These are phyloP conservation scores for Helicoverpa armigera DNA, from an alignment of 1,140 invertebrate genomes.

Conservation along the genomic window DNA sequence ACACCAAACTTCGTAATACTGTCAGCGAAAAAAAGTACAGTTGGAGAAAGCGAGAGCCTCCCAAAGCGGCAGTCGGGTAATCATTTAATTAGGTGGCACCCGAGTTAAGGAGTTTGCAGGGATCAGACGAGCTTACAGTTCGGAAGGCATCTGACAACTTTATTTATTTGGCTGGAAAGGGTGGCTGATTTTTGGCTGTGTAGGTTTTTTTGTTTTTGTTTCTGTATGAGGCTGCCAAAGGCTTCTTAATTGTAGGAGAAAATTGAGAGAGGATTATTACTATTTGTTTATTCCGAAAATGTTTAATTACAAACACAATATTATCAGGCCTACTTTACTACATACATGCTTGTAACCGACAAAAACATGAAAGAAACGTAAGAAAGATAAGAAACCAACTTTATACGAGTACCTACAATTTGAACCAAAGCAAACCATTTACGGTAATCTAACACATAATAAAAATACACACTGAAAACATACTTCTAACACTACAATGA, in stretches of 20 bases:
- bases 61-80: constrained; percentile 55
- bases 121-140: constrained; percentile 59
- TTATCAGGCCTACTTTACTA: too few relatives aligned
- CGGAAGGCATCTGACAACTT: constrained; percentile 48
- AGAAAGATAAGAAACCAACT: neutral
- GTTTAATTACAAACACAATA: too few relatives aligned
- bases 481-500: constrained; percentile 7
- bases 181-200: constrained; percentile 18
- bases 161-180: constrained; percentile 50
- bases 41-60: constrained; percentile 23
- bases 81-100: constrained; percentile 63
- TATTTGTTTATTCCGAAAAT: too few relatives aligned
- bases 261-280: too few relatives aligned
- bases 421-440: neutral
- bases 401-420: neutral
- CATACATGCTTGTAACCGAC: too few relatives aligned
- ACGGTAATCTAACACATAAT: neutral
- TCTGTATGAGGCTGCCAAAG: neutral
- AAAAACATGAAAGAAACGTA: too few relatives aligned
- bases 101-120: constrained; percentile 60
- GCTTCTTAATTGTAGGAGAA: too few relatives aligned
- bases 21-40: constrained; percentile 37
- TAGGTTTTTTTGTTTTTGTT: neutral
- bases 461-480: constrained; percentile 7
- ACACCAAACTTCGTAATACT: neutral